Conservation (phyloP, 1,140 invertebrate species). For the Homarus americanus region DNA sequence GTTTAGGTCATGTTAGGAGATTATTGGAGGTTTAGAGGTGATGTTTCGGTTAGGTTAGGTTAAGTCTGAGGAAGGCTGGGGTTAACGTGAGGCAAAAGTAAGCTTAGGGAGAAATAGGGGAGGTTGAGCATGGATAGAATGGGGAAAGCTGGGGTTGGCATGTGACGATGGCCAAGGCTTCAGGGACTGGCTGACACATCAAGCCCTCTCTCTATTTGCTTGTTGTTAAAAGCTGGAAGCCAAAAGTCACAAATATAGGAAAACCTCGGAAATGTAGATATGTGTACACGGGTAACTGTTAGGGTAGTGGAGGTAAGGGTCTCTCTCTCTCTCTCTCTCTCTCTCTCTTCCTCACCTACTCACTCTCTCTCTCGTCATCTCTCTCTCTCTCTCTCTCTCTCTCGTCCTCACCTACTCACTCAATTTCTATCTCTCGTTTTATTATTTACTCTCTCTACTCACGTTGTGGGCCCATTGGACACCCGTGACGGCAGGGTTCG, state of each 20-base stretch:
- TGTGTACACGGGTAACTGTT: too few species aligned
- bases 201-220: too few species aligned
- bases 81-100: not conserved
- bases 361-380: not conserved
- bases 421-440: not conserved
- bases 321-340: not conserved
- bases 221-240: too few species aligned
- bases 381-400: not conserved
- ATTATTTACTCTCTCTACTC: slow-evolving; percentile 78
- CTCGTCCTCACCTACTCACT: not conserved
- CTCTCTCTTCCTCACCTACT: not conserved
- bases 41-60: not conserved
- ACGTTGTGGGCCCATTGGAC: slow-evolving; percentile 95
- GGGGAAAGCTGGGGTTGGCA: not conserved
- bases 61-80: too few species aligned
- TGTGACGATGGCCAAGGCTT: too few species aligned
- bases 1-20: not conserved
- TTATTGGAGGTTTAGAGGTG: not conserved
- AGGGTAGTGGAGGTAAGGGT: too few species aligned
- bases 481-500: slow-evolving; percentile 90
- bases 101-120: not conserved
- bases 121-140: not conserved
- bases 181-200: too few species aligned
- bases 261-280: too few species aligned
- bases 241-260: too few species aligned